Conservation (phyloP, 1,140 invertebrate species). For the Lepidurus packardi region DNA sequence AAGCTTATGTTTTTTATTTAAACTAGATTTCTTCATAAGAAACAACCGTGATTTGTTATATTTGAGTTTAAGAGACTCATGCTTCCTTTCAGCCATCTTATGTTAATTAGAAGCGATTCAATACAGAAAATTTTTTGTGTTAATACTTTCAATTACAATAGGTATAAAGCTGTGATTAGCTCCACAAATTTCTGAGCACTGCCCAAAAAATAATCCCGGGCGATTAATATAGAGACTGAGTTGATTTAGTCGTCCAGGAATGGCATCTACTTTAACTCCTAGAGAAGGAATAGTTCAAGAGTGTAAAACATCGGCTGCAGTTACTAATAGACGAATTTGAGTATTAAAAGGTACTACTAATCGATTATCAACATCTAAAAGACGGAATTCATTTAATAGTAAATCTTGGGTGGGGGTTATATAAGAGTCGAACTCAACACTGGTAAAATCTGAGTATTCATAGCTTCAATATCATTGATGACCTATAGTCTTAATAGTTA, state of each 20-base stretch:
- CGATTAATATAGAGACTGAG: conserved; percentile 51
- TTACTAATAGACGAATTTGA: conserved; percentile 54
- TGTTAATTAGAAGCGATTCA: conserved; percentile 52
- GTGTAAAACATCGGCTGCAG: conserved; percentile 61
- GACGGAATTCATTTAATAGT: conserved; percentile 47
- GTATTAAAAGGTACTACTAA: conserved; percentile 52
- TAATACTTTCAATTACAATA: conserved; percentile 57
- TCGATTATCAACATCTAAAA: conserved; percentile 60
- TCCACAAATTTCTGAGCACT: too few relatives aligned
- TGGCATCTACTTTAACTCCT: conserved; percentile 60
- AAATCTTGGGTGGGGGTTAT: conserved; percentile 50
- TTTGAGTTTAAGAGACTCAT: conserved; percentile 52
- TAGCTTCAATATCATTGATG: conserved; percentile 65
- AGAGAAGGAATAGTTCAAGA: conserved; percentile 58
- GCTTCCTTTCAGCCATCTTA: conserved; percentile 58
- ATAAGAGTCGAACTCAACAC: conserved; percentile 58
- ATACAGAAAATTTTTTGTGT: conserved; percentile 51
- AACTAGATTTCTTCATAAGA: conserved; percentile 52
- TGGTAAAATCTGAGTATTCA: conserved; percentile 57
- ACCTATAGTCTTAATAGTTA: conserved; percentile 56
- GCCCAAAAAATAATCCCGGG: conserved; percentile 57
- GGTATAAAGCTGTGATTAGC: conserved; percentile 70
- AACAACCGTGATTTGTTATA: too few relatives aligned
- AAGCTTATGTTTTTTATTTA: conserved; percentile 42
- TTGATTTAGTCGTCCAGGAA: conserved; percentile 62